Conservation (phyloP, 2,888 invertebrate genomes). For the Doris montereyensis region DNA sequence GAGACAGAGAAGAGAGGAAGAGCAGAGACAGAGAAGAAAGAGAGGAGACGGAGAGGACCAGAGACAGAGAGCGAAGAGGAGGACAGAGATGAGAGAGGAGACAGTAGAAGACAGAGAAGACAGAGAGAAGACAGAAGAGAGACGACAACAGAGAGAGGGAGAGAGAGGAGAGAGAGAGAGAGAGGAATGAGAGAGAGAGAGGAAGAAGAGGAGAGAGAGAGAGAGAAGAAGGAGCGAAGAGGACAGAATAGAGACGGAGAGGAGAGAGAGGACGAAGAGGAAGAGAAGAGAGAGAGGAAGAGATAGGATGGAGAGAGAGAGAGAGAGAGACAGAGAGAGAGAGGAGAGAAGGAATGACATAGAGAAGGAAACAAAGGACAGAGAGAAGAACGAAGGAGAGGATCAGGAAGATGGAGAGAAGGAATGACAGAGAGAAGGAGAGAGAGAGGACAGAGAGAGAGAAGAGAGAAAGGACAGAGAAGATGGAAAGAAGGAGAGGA, state of each 20-base stretch:
- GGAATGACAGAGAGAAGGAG: slow-evolving; percentile 7
- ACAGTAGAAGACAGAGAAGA: neutral
- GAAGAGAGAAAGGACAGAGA: neutral
- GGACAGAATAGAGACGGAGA: neutral
- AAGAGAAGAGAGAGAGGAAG: neutral
- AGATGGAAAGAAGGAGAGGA: slow-evolving; percentile 8
- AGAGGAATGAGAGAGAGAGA: slow-evolving; percentile 20
- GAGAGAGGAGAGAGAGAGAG: neutral
- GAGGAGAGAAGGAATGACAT: neutral
- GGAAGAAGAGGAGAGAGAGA: neutral
- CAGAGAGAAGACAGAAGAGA: neutral
- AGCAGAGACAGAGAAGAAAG: neutral
- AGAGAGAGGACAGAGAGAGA: neutral
- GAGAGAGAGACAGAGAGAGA: no score
- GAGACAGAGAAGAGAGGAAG: neutral
- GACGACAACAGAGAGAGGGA: neutral
- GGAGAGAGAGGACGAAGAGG: slow-evolving; percentile 9
- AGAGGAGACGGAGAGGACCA: neutral
- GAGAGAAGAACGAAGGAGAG: slow-evolving; percentile 2
- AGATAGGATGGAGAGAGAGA: neutral
- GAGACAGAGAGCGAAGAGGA: neutral
- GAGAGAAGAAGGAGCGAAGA: slow-evolving; percentile 1
- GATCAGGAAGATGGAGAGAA: neutral
- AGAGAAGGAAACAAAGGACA: slow-evolving; percentile 2
- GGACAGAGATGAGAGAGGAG: neutral